phyloP scores from a whole-genome alignment of 2,888 invertebrate species.

The Abscondita cerata region DNA sequence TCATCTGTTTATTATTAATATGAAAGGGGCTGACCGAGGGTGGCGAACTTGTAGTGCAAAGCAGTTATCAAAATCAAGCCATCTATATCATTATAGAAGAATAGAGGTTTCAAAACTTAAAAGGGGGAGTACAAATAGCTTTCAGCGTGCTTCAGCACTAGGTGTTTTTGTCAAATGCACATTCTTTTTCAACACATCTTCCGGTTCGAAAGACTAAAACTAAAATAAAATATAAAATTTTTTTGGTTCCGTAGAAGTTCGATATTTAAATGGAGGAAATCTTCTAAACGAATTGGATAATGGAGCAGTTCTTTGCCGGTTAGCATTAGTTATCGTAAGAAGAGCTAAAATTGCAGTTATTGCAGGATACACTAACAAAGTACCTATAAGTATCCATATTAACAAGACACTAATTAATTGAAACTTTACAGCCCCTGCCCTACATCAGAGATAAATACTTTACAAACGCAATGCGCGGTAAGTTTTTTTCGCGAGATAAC shows the following conservation, averaged over 20 bases:
- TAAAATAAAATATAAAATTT: too few relatives aligned
- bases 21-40: too few relatives aligned
- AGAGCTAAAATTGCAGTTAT: constrained; percentile 73
- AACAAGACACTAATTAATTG: neutral
- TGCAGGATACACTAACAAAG: constrained; percentile 63
- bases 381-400: constrained; percentile 37
- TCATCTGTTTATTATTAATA: too few relatives aligned
- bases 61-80: too few relatives aligned
- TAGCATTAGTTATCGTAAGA: constrained; percentile 80
- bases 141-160: too few relatives aligned
- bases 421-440: constrained; percentile 67
- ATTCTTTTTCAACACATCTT: too few relatives aligned
- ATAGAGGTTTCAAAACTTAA: too few relatives aligned
- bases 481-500: constrained; percentile 90
- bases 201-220: too few relatives aligned
- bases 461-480: constrained; percentile 82
- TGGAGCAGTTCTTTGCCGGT: constrained; percentile 81
- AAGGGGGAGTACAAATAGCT: too few relatives aligned
- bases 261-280: constrained; percentile 78
- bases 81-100: too few relatives aligned
- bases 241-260: constrained; percentile 63
- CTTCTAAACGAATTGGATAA: constrained; percentile 84
- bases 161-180: too few relatives aligned
- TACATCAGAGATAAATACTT: constrained; percentile 78
- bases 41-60: too few relatives aligned